These are phyloP conservation scores for Pimephales promelas DNA, from an alignment of 2,113 vertebrate genomes.

Conservation along the genomic window DNA sequence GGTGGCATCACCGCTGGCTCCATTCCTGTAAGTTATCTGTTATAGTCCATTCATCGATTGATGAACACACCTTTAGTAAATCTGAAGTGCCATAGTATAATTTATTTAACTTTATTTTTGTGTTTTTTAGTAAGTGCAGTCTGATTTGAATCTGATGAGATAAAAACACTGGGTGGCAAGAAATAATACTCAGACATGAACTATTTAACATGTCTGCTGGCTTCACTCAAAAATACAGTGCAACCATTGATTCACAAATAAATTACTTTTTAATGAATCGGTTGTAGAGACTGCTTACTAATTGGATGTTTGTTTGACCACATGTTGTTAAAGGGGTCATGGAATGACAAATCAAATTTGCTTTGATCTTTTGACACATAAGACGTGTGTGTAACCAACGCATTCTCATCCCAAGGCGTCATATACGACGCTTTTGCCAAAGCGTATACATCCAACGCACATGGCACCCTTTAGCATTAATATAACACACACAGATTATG, in stretches of 20 bases:
- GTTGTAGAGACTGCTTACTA: not conserved
- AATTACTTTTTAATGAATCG: not conserved
- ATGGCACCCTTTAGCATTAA: too few relatives aligned
- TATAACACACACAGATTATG: too few relatives aligned
- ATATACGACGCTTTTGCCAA: too few relatives aligned
- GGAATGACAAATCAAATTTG: too few relatives aligned
- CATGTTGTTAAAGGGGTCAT: too few relatives aligned
- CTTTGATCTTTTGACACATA: too few relatives aligned
- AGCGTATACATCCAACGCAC: too few relatives aligned
- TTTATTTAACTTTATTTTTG: not conserved
- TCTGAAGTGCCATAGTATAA: not conserved
- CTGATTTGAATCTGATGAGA: not conserved
- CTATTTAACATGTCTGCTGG: not conserved
- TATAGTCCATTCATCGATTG: not conserved
- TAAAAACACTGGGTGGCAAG: not conserved
- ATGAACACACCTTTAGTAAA: not conserved
- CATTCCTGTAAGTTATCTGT: slow-evolving; percentile 83
- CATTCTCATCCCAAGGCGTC: too few relatives aligned
- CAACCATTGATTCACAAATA: not conserved
- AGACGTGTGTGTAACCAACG: too few relatives aligned
- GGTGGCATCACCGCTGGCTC: slow-evolving; percentile 87
- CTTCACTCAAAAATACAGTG: not conserved
- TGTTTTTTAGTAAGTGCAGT: not conserved
- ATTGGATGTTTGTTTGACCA: too few relatives aligned
- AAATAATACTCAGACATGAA: not conserved